Conservation (phyloP, 2,113 vertebrate genomes). For the Serilophus lunatus region DNA sequence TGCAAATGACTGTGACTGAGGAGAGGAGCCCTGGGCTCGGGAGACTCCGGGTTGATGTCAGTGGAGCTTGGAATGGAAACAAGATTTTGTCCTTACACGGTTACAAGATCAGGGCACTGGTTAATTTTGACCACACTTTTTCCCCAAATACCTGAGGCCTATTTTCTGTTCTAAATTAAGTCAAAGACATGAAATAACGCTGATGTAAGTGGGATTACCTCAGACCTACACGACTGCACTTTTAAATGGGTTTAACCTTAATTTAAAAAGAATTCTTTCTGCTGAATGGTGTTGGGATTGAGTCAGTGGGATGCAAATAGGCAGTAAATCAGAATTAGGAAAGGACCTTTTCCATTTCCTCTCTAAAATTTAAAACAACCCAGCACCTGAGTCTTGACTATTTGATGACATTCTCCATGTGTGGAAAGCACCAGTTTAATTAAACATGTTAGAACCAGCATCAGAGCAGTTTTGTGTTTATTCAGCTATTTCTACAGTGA, state of each 20-base stretch:
- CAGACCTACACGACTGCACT: background rate
- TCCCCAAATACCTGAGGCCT: constrained; percentile 10
- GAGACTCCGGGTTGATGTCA: background rate
- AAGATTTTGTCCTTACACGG: background rate
- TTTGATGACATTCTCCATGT: background rate
- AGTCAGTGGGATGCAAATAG: background rate
- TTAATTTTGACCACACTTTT: background rate
- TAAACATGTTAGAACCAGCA: background rate
- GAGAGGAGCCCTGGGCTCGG: background rate
- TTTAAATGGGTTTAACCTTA: background rate
- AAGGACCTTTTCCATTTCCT: background rate
- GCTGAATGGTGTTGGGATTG: background rate
- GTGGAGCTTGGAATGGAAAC: background rate
- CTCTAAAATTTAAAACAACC: background rate
- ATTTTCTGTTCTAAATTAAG: constrained; percentile 26
- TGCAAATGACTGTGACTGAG: background rate
- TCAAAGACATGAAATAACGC: background rate
- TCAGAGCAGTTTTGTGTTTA: background rate
- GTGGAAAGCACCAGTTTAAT: background rate
- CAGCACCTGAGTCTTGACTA: background rate
- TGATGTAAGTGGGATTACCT: background rate
- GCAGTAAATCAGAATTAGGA: background rate
- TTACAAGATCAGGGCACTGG: background rate
- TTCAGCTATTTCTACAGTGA: background rate
- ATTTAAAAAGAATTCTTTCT: background rate